Conservation (phyloP, 1,140 invertebrate genomes). For the Orchestia grillus region DNA sequence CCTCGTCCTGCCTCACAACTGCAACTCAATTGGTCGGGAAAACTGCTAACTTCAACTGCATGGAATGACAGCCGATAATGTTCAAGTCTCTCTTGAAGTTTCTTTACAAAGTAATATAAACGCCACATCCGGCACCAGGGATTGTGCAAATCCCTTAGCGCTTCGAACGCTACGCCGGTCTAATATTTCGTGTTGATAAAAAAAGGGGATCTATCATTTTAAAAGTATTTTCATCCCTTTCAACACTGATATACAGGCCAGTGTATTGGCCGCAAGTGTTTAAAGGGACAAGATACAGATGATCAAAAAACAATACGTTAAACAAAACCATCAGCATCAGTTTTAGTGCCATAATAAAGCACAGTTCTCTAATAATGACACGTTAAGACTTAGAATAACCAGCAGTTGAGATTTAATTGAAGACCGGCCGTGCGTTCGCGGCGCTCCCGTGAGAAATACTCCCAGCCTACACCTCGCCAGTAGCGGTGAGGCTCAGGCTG, state of each 20-base stretch:
- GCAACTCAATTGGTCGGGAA: background rate
- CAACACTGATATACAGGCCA: background rate
- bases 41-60: background rate
- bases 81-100: background rate
- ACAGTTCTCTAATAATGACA: background rate
- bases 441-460: background rate
- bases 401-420: background rate
- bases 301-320: background rate
- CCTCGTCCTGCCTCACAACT: background rate
- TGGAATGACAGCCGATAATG: background rate
- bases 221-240: background rate
- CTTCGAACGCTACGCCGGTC: background rate
- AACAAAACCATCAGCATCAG: background rate
- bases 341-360: background rate
- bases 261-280: background rate
- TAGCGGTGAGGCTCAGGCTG: background rate
- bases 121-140: background rate
- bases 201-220: background rate
- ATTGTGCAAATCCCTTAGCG: background rate
- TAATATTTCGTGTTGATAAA: background rate
- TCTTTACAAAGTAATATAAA: background rate
- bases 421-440: background rate
- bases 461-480: background rate
- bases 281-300: background rate
- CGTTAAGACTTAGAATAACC: background rate